Evolutionary conservation across 2,113 vertebrate genomes (phyloP).

Genomic region (Vimba vimba): DNA sequence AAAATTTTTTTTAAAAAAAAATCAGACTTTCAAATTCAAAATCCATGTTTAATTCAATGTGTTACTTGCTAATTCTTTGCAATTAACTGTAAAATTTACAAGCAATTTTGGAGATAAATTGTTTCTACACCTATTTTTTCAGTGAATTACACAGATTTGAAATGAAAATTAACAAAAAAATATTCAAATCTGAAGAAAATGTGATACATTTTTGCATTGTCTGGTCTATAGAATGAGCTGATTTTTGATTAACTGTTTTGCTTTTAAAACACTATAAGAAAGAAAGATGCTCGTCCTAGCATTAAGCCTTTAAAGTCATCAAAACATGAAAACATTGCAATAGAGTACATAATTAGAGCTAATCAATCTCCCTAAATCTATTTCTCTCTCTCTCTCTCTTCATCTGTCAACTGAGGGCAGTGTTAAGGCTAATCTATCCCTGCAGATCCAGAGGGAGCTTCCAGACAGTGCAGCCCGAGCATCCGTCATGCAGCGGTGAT

Average conservation of each 20-base stretch:
- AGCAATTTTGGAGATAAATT: not conserved
- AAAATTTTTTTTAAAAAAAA: too few relatives aligned
- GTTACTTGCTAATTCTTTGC: not conserved
- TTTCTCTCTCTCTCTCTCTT: not conserved
- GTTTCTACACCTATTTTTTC: not conserved
- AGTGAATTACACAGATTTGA: not conserved
- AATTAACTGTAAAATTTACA: not conserved
- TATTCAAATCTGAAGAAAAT: too few relatives aligned
- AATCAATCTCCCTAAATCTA: slow-evolving; percentile 34
- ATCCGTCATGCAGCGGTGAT: slow-evolving; percentile 25
- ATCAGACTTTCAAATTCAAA: not conserved
- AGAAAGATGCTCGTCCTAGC: not conserved
- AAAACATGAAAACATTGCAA: slow-evolving; percentile 13
- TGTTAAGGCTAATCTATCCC: slow-evolving; percentile 40
- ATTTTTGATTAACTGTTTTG: not conserved
- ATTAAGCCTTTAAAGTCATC: not conserved
- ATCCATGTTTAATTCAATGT: not conserved
- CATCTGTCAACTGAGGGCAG: slow-evolving; percentile 6
- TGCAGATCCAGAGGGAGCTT: slow-evolving; percentile 35
- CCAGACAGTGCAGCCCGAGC: not conserved
- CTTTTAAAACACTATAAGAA: not conserved
- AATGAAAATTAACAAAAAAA: not conserved
- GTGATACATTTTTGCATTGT: not conserved
- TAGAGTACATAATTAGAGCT: slow-evolving; percentile 42
- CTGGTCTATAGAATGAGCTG: not conserved